Evolutionary conservation across 2,888 invertebrate genomes (phyloP).

Genomic region (Cosmia trapezina): DNA sequence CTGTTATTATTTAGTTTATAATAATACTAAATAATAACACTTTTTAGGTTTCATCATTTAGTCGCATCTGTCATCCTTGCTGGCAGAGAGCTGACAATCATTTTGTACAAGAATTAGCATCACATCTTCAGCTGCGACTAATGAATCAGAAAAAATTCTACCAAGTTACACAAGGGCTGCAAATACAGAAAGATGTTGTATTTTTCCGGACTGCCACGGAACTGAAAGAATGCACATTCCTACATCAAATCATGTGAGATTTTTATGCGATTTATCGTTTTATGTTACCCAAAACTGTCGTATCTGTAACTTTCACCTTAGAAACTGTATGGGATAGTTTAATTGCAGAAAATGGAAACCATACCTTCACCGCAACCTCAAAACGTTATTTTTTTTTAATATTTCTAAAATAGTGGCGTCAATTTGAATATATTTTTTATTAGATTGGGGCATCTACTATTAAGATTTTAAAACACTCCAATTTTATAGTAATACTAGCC

Average conservation of each 20-base stretch:
- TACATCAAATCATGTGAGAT: conserved; percentile 3
- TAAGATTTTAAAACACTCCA: conserved; percentile 1
- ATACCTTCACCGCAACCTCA: conserved; percentile 7
- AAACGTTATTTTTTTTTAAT: background rate
- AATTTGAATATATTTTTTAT: background rate
- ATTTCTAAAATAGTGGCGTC: conserved; percentile 3
- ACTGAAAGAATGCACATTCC: background rate
- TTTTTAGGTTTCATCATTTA: no score
- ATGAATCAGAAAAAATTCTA: conserved; percentile 23
- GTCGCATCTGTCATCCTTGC: no score
- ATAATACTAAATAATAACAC: no score
- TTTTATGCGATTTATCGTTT: conserved; percentile 10
- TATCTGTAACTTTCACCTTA: conserved; percentile 10
- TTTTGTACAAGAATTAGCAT: conserved; percentile 1
- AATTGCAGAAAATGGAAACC: conserved; percentile 27
- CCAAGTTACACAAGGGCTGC: conserved; percentile 30
- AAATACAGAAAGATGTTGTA: conserved; percentile 24
- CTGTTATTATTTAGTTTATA: no score
- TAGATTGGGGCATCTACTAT: background rate
- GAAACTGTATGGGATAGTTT: conserved; percentile 6
- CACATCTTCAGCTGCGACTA: conserved; percentile 7
- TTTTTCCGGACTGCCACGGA: conserved; percentile 9
- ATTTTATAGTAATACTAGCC: background rate
- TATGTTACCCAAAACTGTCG: conserved; percentile 22
- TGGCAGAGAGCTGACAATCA: no score